phyloP scores from a whole-genome alignment of 2,888 invertebrate genomes.

The Apoda limacodes region DNA sequence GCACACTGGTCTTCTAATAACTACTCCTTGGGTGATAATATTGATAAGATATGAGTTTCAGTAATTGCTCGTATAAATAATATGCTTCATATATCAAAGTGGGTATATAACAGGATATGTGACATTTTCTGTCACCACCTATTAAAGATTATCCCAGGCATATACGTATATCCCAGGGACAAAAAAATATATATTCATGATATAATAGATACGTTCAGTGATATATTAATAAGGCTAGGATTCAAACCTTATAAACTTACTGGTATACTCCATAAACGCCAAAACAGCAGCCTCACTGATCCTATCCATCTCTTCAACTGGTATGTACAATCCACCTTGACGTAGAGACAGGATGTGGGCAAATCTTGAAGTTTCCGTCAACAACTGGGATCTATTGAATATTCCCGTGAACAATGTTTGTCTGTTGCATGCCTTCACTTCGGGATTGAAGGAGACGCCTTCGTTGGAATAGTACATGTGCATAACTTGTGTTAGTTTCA shows the following conservation, averaged over 20 bases:
- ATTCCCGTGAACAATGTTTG: constrained; percentile 49
- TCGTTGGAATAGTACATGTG: constrained; percentile 77
- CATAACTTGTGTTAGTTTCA: constrained; percentile 72
- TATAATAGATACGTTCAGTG: no score
- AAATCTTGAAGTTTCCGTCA: constrained; percentile 49
- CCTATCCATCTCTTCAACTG: constrained; percentile 50
- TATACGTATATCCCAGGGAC: no score
- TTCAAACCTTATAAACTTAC: constrained; percentile 36
- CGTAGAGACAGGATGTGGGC: constrained; percentile 50
- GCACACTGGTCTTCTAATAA: no score
- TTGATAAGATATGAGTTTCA: no score
- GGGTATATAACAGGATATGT: no score
- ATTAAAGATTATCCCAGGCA: no score
- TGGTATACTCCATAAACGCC: constrained; percentile 59
- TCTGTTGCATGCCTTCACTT: constrained; percentile 71
- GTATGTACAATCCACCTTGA: constrained; percentile 53
- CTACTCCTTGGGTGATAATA: no score
- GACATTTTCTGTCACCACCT: no score
- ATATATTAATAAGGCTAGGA: not conserved
- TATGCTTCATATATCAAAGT: no score
- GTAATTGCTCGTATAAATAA: no score
- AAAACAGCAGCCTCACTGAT: constrained; percentile 56
- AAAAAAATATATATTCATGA: no score
- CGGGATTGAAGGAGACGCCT: constrained; percentile 67
- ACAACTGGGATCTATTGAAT: constrained; percentile 41